Percentiles rank a stretch among this genome's conserved stretches.
phyloP scores from a whole-genome alignment of 37 sponge, comb jelly and placozoan genomes.

The Chondrilla cf. caribensis region DNA sequence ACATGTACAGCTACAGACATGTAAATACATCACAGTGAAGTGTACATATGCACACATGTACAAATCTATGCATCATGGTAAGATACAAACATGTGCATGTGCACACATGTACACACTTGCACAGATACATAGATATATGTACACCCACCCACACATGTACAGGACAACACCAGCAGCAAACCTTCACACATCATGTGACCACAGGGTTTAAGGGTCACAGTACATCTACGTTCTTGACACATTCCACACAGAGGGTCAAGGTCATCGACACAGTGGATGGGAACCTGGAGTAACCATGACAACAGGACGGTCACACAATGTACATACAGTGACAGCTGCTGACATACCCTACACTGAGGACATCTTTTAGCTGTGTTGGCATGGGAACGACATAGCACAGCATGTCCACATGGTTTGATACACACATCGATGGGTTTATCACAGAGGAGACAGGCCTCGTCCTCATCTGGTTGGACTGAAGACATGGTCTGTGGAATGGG shows the following conservation, averaged over 20 bases:
- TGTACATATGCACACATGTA: no score
- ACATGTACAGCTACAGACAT: no score
- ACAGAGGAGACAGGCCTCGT: conserved; percentile 59
- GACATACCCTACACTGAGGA: conserved; percentile 67
- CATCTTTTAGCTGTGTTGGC: conserved; percentile 78
- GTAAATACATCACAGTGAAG: no score
- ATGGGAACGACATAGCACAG: conserved; percentile 58
- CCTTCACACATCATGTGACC: conserved; percentile 77
- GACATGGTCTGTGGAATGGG: conserved; percentile 61
- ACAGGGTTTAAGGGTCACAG: conserved; percentile 79
- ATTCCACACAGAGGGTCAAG: conserved; percentile 49
- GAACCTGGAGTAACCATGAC: conserved; percentile 20
- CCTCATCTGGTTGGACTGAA: conserved; percentile 36
- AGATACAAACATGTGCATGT: no score
- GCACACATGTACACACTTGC: no score
- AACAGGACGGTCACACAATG: neutral
- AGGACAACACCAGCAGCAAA: neutral
- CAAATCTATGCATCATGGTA: no score
- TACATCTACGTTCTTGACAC: conserved; percentile 58
- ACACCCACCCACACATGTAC: neutral
- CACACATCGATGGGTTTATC: conserved; percentile 52
- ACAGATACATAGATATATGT: no score
- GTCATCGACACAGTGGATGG: conserved; percentile 31
- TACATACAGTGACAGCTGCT: neutral
- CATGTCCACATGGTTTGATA: conserved; percentile 80